Percentiles rank a stretch among this genome's conserved stretches.
phyloP scores from a whole-genome alignment of 2,113 vertebrate genomes.

The Chaenocephalus aceratus region DNA sequence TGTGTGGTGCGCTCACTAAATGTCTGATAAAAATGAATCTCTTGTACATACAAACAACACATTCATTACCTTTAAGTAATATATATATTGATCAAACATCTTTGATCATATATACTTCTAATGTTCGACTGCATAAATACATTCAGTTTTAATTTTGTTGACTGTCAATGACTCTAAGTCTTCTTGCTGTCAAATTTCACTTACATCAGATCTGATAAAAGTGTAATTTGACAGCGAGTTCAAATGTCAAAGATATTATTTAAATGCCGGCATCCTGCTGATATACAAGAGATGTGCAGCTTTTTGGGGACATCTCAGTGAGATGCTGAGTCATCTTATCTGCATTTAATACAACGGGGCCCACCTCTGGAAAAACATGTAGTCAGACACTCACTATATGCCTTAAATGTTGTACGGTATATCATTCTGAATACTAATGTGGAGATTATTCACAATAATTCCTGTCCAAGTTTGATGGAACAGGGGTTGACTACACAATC shows the following conservation, averaged over 20 bases:
- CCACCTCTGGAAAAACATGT: constrained; percentile 36
- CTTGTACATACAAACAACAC: not conserved
- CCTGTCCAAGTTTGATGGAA: constrained; percentile 1
- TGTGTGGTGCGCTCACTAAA: not conserved
- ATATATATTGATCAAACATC: not conserved
- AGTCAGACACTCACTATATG: constrained; percentile 26
- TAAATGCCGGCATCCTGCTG: not conserved
- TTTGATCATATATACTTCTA: not conserved
- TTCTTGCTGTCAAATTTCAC: constrained; percentile 7
- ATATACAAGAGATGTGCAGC: constrained; percentile 8
- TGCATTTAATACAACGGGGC: constrained; percentile 40
- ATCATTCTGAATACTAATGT: constrained; percentile 48
- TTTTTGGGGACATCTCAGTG: constrained; percentile 24
- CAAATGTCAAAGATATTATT: constrained; percentile 22
- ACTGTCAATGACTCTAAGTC: not conserved
- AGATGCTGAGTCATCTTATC: constrained; percentile 21
- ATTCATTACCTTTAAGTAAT: too few relatives aligned
- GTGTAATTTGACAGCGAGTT: constrained; percentile 27
- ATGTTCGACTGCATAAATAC: not conserved
- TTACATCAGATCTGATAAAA: constrained; percentile 14
- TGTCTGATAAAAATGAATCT: not conserved
- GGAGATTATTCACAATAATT: constrained; percentile 44
- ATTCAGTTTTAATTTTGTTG: not conserved
- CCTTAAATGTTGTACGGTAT: constrained; percentile 43
- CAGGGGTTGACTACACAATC: constrained; percentile 13